Conservation (phyloP, 2,113 vertebrate species). For the Desmodus rotundus region DNA sequence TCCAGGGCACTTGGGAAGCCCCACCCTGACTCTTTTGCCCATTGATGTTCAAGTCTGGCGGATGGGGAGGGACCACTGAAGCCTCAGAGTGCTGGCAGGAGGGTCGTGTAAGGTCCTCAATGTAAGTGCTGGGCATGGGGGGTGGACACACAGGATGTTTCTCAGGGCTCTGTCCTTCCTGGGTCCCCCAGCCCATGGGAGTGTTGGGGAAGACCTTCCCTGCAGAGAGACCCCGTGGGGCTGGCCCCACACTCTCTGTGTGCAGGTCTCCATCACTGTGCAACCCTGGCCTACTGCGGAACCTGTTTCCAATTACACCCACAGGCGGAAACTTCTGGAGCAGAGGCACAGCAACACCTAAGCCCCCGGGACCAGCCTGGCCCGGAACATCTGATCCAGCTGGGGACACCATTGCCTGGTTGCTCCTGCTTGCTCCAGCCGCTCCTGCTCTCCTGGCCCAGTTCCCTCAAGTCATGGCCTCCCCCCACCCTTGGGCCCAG, state of each 20-base stretch:
- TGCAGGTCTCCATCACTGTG: neutral
- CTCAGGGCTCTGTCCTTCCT: neutral
- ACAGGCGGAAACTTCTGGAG: constrained; percentile 39
- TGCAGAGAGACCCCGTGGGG: neutral
- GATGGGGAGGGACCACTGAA: neutral
- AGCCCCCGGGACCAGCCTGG: neutral
- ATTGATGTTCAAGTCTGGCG: neutral
- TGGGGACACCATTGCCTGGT: rapidly evolving
- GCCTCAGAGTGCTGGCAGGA: neutral
- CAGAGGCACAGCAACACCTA: constrained; percentile 36
- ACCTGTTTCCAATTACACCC: constrained; percentile 59
- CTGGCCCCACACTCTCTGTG: neutral
- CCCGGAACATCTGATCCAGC: constrained; percentile 5
- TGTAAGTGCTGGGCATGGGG: neutral
- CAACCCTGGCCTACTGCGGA: neutral
- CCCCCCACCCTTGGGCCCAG: neutral
- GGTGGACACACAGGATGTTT: neutral
- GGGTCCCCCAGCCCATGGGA: neutral
- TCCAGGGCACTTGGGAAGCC: neutral
- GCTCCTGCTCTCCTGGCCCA: neutral
- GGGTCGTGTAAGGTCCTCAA: neutral
- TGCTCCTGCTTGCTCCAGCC: rapidly evolving
- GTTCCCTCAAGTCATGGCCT: neutral
- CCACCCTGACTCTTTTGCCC: neutral
- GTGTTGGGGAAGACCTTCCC: neutral